These are phyloP conservation scores for Allobates femoralis DNA, from an alignment of 2,797 vertebrate genomes.

Conservation along the genomic window DNA sequence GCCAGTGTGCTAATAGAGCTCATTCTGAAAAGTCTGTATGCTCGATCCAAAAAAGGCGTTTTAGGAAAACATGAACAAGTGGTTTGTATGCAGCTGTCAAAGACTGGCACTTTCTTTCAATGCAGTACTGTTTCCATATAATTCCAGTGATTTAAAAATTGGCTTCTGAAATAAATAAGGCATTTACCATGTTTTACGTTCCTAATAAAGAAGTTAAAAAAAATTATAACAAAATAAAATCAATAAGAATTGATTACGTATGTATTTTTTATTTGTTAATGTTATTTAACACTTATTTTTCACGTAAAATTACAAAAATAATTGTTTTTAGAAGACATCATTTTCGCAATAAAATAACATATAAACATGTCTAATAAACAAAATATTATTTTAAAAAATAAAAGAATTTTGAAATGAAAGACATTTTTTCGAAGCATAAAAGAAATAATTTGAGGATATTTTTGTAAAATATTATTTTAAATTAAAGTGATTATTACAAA, in stretches of 20 bases:
- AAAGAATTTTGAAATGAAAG: not conserved
- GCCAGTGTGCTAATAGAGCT: slow-evolving; percentile 69
- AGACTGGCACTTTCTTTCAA: slow-evolving; percentile 66
- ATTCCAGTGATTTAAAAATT: slow-evolving; percentile 70
- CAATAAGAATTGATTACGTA: not conserved
- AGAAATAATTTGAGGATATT: not conserved
- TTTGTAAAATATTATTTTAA: not conserved
- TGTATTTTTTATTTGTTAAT: not conserved
- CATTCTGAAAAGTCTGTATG: slow-evolving; percentile 69
- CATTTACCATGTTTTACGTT: slow-evolving; percentile 65
- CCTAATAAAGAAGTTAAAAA: slow-evolving; percentile 55
- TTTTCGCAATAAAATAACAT: not conserved
- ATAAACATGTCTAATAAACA: not conserved
- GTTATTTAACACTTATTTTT: slow-evolving; percentile 26
- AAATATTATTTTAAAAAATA: too few species aligned
- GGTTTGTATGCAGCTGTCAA: slow-evolving; percentile 69
- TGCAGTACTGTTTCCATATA: slow-evolving; percentile 67
- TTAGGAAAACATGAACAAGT: slow-evolving; percentile 71
- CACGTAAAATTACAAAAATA: not conserved
- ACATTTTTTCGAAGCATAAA: not conserved
- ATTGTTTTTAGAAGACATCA: not conserved
- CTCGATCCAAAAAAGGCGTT: slow-evolving; percentile 68
- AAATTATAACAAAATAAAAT: slow-evolving; percentile 18
- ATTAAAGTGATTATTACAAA: not conserved
- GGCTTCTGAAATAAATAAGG: slow-evolving; percentile 70